Evolutionary conservation across 2,797 vertebrate species (phyloP).

Genomic region (Falco concolor): DNA sequence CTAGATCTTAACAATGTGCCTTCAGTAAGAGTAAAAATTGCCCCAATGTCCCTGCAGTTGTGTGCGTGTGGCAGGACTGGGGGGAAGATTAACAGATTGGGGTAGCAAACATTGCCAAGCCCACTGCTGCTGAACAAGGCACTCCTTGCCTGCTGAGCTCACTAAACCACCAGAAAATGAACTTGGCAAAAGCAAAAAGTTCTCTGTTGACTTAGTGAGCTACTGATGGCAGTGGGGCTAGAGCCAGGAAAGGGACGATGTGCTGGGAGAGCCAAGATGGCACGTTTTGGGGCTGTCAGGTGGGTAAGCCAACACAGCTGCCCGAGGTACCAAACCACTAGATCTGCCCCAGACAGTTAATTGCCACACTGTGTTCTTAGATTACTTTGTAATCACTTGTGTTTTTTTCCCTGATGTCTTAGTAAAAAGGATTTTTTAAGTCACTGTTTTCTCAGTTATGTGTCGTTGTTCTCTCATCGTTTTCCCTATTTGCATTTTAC

Average conservation of each 20-base stretch:
- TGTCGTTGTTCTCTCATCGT: background rate
- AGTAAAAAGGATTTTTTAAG: background rate
- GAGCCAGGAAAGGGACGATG: background rate
- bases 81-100: background rate
- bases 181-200: background rate
- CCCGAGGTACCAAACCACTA: fast-evolving
- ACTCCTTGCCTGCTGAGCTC: background rate
- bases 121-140: background rate
- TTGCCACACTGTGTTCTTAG: background rate
- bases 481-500: background rate
- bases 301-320: background rate
- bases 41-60: fast-evolving
- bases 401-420: background rate
- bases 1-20: background rate
- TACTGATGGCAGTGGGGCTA: background rate
- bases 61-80: fast-evolving
- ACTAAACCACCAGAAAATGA: background rate
- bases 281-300: fast-evolving
- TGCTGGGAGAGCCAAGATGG: background rate
- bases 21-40: background rate
- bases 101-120: fast-evolving
- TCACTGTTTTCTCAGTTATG: background rate
- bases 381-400: background rate
- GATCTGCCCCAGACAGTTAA: background rate
- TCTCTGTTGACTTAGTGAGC: background rate